Evolutionary conservation across 2,888 invertebrate species (phyloP).

Genomic region (Aphidius colemani): DNA sequence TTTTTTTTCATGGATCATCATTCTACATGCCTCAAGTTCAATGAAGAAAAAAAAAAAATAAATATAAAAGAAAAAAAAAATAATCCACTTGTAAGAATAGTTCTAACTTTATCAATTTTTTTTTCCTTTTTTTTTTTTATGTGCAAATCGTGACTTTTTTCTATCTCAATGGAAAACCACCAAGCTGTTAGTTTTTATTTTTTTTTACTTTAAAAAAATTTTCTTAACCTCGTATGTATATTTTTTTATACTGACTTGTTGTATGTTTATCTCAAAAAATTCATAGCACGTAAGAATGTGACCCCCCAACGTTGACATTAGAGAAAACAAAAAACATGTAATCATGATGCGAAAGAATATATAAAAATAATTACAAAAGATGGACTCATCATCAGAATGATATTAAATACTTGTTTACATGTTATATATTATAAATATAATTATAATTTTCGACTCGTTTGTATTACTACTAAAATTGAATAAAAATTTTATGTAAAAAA

Average conservation of each 20-base stretch:
- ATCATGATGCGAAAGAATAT: background rate
- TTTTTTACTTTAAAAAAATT: background rate
- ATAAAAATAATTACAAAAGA: background rate
- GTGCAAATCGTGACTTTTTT: too few relatives aligned
- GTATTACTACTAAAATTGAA: background rate
- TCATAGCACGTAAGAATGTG: slow-evolving; percentile 9
- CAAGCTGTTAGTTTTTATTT: background rate
- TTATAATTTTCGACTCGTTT: background rate
- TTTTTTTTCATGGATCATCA: too few relatives aligned
- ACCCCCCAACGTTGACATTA: background rate
- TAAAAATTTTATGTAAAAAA: background rate
- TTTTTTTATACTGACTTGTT: background rate
- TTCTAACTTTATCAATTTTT: too few relatives aligned
- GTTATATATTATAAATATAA: background rate
- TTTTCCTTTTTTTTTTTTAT: too few relatives aligned
- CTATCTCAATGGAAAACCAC: background rate
- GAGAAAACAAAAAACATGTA: background rate
- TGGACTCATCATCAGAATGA: background rate
- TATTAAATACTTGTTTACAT: background rate
- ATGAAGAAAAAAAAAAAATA: too few relatives aligned
- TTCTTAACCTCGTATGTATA: background rate
- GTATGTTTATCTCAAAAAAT: background rate
- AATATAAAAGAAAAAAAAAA: too few relatives aligned
- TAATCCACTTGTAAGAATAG: too few relatives aligned
- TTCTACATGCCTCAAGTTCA: too few relatives aligned